These are phyloP conservation scores for Actias luna DNA, from an alignment of 2,888 invertebrate species.

Conservation along the genomic window DNA sequence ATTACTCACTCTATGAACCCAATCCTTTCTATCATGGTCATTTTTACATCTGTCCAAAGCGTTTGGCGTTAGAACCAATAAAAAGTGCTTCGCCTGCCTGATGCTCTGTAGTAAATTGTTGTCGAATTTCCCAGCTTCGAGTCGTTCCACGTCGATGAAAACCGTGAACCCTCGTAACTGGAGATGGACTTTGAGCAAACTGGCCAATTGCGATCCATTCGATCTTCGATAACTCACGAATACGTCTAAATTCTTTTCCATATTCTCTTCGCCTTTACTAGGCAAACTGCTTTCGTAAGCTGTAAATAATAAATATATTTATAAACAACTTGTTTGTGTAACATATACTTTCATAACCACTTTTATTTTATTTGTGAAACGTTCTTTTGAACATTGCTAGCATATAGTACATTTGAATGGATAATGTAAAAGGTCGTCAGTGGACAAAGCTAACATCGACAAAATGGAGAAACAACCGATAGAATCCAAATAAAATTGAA, in stretches of 20 bases:
- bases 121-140: conserved; percentile 99
- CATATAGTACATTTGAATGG: too few relatives aligned
- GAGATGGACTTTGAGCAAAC: conserved; percentile 97
- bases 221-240: conserved; percentile 99
- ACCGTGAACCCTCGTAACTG: conserved; percentile 97
- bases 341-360: too few relatives aligned
- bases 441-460: background rate
- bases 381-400: too few relatives aligned
- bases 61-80: conserved; percentile 96
- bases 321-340: background rate
- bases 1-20: conserved; percentile 98
- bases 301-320: conserved; percentile 47
- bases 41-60: conserved; percentile 96
- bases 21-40: conserved; percentile 97
- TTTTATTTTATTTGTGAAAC: too few relatives aligned
- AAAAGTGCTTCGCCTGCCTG: conserved; percentile 97
- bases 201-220: conserved; percentile 98
- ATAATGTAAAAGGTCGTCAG: too few relatives aligned
- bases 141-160: conserved; percentile 98
- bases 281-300: conserved; percentile 85
- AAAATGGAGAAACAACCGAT: background rate
- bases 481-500: background rate
- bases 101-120: conserved; percentile 98
- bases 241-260: conserved; percentile 96
- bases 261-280: conserved; percentile 87